A percentile compares a stretch with the other conserved stretches of the same genome.
phyloP scores from a whole-genome alignment of 2,113 vertebrate species.

The Oncorhynchus masou region DNA sequence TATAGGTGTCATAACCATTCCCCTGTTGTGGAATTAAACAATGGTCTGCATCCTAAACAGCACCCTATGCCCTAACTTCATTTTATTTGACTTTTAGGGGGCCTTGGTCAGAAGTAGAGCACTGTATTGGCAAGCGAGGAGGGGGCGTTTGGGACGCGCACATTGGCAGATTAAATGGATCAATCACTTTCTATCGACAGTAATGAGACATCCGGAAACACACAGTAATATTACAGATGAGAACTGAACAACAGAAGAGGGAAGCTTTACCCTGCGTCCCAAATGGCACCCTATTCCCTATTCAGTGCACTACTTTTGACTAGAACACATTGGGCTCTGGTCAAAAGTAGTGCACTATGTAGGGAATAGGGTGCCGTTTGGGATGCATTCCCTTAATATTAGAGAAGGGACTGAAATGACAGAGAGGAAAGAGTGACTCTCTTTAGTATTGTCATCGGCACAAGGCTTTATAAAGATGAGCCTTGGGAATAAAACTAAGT shows the following conservation, averaged over 20 bases:
- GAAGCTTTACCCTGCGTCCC: not conserved
- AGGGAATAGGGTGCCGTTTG: too few species aligned
- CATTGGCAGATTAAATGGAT: constrained; percentile 2
- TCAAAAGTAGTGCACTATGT: too few species aligned
- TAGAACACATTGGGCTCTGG: too few species aligned
- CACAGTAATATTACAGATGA: constrained; percentile 6
- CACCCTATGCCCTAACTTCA: too few species aligned
- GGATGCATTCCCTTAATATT: not conserved
- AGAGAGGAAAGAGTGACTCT: constrained; percentile 17
- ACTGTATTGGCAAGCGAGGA: too few species aligned
- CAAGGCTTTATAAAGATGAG: constrained; percentile 11
- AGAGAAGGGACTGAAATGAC: not conserved
- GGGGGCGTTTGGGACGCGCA: not conserved
- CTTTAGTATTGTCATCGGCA: constrained; percentile 8
- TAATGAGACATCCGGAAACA: constrained; percentile 21
- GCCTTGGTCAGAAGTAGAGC: too few species aligned
- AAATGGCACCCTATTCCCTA: too few species aligned
- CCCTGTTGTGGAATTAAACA: too few species aligned
- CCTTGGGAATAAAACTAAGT: constrained; percentile 7
- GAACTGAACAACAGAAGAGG: not conserved
- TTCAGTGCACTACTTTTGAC: too few species aligned
- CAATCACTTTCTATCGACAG: constrained; percentile 1
- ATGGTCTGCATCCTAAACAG: too few species aligned
- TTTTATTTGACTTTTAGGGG: too few species aligned
- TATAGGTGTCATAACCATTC: not conserved